A percentile compares a stretch with the other conserved stretches of the same genome.
Conservation (phyloP, 1,140 invertebrate species). For the Lamellibrachia luymesi region DNA sequence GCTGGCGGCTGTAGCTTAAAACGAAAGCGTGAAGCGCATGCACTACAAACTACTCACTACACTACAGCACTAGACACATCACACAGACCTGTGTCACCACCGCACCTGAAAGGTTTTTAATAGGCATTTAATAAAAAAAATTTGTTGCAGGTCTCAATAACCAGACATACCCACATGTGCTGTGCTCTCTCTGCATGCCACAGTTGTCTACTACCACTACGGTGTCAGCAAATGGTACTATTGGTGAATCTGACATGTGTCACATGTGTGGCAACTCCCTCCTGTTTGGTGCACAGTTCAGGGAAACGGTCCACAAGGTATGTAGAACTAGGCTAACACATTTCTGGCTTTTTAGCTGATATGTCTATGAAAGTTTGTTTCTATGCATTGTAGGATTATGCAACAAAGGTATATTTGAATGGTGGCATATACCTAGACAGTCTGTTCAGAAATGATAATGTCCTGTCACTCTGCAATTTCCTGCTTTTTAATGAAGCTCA, state of each 20-base stretch:
- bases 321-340: neutral
- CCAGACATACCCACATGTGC: neutral
- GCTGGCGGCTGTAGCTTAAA: too few relatives aligned
- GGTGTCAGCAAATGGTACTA: neutral
- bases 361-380: too few relatives aligned
- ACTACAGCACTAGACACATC: too few relatives aligned
- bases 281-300: neutral
- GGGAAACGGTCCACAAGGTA: neutral
- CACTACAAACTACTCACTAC: too few relatives aligned
- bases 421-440: neutral
- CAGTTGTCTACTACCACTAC: neutral
- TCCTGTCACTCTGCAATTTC: neutral
- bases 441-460: too few relatives aligned
- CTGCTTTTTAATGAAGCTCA: too few relatives aligned
- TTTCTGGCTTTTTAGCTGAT: neutral
- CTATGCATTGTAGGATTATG: neutral
- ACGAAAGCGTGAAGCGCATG: too few relatives aligned
- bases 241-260: neutral
- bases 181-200: neutral
- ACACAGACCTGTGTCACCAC: too few relatives aligned
- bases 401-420: neutral
- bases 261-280: neutral
- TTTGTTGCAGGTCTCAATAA: neutral
- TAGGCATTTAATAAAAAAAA: neutral
- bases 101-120: too few relatives aligned